Evolutionary conservation across 2,797 vertebrate genomes (phyloP).

Genomic region (Crax fasciolata): DNA sequence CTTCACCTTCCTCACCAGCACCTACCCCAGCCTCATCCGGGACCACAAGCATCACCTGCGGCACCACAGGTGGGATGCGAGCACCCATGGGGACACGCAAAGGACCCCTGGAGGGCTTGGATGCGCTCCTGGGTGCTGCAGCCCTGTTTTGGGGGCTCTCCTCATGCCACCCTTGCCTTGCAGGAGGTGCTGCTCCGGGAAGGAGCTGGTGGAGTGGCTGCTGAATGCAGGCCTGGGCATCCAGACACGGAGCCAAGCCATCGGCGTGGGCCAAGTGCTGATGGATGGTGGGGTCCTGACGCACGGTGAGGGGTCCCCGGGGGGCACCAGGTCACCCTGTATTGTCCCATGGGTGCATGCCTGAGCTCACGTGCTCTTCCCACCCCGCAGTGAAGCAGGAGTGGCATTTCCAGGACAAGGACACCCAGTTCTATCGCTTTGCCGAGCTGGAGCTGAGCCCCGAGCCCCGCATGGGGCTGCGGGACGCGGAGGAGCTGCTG

Average conservation of each 20-base stretch:
- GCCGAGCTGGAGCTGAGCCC: slow-evolving; percentile 82
- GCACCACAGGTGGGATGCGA: slow-evolving; percentile 87
- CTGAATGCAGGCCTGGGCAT: slow-evolving; percentile 86
- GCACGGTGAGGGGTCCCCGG: slow-evolving; percentile 84
- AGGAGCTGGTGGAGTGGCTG: slow-evolving; percentile 93
- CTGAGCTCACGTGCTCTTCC: accelerated
- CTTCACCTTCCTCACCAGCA: slow-evolving; percentile 83
- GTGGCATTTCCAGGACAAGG: slow-evolving; percentile 94
- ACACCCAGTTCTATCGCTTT: slow-evolving; percentile 94
- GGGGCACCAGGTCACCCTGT: not conserved
- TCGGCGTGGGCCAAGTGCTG: slow-evolving; percentile 94
- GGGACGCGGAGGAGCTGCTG: slow-evolving; percentile 88
- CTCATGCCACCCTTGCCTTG: not conserved
- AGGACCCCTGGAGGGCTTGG: not conserved
- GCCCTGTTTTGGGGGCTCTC: not conserved
- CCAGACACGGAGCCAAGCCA: slow-evolving; percentile 89
- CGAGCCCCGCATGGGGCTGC: slow-evolving; percentile 75
- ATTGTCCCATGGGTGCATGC: not conserved
- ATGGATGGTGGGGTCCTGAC: slow-evolving; percentile 91
- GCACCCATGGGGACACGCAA: not conserved
- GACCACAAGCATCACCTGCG: slow-evolving; percentile 94
- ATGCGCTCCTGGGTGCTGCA: not conserved
- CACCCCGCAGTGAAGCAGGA: slow-evolving; percentile 90
- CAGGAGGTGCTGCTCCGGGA: slow-evolving; percentile 94
- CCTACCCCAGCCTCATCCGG: slow-evolving; percentile 88